Percentiles rank a stretch among this genome's conserved stretches.
phyloP scores from a whole-genome alignment of 2,888 invertebrate genomes.

The Lutraria lutraria region DNA sequence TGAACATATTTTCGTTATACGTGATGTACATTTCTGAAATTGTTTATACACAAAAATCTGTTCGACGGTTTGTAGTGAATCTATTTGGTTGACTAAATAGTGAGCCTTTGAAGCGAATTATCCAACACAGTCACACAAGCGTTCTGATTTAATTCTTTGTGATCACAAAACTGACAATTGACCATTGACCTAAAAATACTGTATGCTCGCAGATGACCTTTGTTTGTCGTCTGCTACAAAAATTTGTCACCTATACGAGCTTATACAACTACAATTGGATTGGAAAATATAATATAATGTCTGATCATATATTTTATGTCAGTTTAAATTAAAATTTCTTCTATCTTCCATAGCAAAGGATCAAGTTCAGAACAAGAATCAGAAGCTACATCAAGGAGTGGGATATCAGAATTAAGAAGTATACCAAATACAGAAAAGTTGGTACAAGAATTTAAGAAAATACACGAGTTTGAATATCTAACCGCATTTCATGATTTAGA shows the following conservation, averaged over 20 bases:
- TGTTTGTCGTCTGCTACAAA: not conserved
- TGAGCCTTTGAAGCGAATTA: too few relatives aligned
- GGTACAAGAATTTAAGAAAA: slow-evolving; percentile 53
- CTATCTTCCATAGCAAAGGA: not conserved
- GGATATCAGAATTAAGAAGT: slow-evolving; percentile 13
- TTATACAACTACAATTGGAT: too few relatives aligned
- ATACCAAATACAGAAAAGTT: slow-evolving; percentile 43
- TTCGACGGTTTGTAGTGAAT: not conserved
- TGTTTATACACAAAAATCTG: not conserved
- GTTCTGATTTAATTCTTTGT: not conserved
- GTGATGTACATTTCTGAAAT: not conserved
- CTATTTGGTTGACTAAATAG: not conserved
- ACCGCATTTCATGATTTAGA: slow-evolving; percentile 62
- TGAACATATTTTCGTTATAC: not conserved
- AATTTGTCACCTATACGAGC: not conserved
- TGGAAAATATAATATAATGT: too few relatives aligned
- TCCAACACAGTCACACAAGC: too few relatives aligned
- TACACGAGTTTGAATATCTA: slow-evolving; percentile 58
- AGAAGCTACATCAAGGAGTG: slow-evolving; percentile 11
- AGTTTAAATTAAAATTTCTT: too few relatives aligned
- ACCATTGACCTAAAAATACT: not conserved
- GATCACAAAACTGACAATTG: not conserved
- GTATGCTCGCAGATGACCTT: not conserved
- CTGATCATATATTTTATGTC: too few relatives aligned
- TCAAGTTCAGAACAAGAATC: slow-evolving; percentile 17